A percentile compares a stretch with the other conserved stretches of the same genome.
Evolutionary conservation across 2,797 vertebrate genomes (phyloP).

Genomic region (Melanotaenia maccullochi): DNA sequence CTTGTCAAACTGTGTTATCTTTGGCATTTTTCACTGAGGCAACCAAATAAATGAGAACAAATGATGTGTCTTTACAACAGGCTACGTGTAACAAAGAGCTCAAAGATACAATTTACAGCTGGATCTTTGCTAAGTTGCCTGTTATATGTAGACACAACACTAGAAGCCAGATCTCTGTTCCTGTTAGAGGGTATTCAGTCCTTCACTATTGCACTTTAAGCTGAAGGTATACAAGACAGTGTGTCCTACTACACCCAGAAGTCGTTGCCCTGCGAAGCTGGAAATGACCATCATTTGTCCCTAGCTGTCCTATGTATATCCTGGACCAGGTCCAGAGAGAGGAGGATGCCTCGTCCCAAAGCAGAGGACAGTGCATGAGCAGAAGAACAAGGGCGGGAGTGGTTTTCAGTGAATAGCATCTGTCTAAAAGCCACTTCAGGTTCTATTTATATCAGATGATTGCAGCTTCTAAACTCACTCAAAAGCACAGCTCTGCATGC

Average conservation of each 20-base stretch:
- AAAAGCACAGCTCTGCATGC: slow-evolving; percentile 53
- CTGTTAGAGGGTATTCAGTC: slow-evolving; percentile 12
- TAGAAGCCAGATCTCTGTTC: neutral
- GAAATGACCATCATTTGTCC: slow-evolving; percentile 37
- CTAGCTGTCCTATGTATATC: slow-evolving; percentile 43
- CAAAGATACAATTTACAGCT: neutral
- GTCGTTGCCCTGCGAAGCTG: slow-evolving; percentile 16
- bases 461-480: slow-evolving; percentile 66
- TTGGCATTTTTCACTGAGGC: neutral
- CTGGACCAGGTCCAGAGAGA: slow-evolving; percentile 52
- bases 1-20: neutral
- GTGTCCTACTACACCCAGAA: slow-evolving; percentile 9
- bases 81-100: neutral
- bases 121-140: neutral
- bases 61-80: neutral
- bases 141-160: neutral
- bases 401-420: slow-evolving; percentile 31
- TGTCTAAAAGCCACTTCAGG: slow-evolving; percentile 64
- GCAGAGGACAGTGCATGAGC: slow-evolving; percentile 47
- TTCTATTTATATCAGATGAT: slow-evolving; percentile 76
- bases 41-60: neutral
- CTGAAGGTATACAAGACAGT: neutral
- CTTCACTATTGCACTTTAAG: slow-evolving; percentile 1
- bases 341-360: slow-evolving; percentile 25
- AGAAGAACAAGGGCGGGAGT: slow-evolving; percentile 30